Base-by-base conservation (phyloP, 2,888 invertebrate species). In the Noctua janthina region DNA sequence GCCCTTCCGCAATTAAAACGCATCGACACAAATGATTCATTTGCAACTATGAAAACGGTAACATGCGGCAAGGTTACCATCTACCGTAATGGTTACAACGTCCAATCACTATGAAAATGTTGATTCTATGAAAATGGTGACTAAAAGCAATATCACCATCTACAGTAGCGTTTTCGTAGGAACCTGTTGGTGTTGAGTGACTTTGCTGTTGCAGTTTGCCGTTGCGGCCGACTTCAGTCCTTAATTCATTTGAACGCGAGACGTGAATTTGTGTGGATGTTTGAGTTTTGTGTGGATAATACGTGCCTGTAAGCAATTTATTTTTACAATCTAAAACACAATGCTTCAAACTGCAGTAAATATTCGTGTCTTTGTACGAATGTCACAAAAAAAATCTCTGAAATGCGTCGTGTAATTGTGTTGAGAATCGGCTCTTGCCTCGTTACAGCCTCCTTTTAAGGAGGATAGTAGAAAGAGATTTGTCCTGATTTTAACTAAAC, bases 301-400 rank as follows among this genome's bases (percentile, higher is more conserved):
- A 68, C 13, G 35, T 17, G 46, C 20, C 35, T 43, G 15, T 23
- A 8, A 62, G 23, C 46, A 81, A 69, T 69, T 62, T 62, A 62
- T 4, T 8, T 35, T 7, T 4, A 10, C 10, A 29, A 4, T 35
- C 46, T 59, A 35, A 10, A 62, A 39, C 46, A 68, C 75, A 81
- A 81, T 75, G 59, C 59, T 68, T 51, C 15, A 13, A 76, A 62
- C 7, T 56, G 29, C 13, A 51, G 67, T 82, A 82, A 54, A 76
- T 66, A 74, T 74, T 23, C 46, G n/a, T 15, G 13, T 54, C 59
- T 82, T 81, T 62, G 17, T 75, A 29, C 35, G 8, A 0, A 1
- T 51, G 23, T n/a, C n/a, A 46, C 46, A 11, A 10, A 10, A 46
- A 46, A 0, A 39, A 29, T 59, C 10, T 76, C 0, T 29, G 6